phyloP scores from a whole-genome alignment of 2,888 invertebrate species.

The Sesia apiformis region DNA sequence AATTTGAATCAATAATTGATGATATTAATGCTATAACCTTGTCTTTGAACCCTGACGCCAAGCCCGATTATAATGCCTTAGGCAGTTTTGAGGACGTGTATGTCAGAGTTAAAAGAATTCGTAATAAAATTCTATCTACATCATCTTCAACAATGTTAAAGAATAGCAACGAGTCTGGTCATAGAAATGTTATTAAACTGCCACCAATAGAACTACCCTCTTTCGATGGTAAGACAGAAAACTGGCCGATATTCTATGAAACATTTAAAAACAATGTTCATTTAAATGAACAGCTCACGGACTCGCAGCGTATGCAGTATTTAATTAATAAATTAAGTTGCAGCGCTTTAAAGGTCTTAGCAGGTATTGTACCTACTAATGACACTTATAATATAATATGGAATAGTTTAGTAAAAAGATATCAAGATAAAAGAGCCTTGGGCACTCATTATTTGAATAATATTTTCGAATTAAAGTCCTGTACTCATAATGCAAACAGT shows the following conservation, averaged over 20 bases:
- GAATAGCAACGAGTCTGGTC: neutral
- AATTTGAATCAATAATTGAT: neutral
- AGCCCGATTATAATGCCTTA: neutral
- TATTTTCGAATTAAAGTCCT: neutral
- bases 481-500: neutral
- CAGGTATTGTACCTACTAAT: constrained; percentile 3
- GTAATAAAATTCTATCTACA: neutral
- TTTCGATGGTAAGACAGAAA: constrained; percentile 1
- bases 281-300: neutral
- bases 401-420: constrained; percentile 3
- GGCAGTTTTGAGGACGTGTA: constrained; percentile 1
- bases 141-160: neutral
- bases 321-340: constrained; percentile 4
- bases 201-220: constrained; percentile 1
- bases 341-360: neutral
- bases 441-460: constrained; percentile 2
- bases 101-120: neutral
- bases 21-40: neutral
- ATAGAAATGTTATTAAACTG: neutral
- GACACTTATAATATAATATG: constrained; percentile 3
- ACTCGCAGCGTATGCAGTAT: constrained; percentile 7
- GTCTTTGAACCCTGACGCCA: neutral
- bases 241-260: constrained; percentile 2
- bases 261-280: constrained; percentile 3
- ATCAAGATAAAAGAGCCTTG: constrained; percentile 3